These are phyloP conservation scores for Epistrophella euchroma DNA, from an alignment of 2,888 invertebrate species.

Conservation along the genomic window DNA sequence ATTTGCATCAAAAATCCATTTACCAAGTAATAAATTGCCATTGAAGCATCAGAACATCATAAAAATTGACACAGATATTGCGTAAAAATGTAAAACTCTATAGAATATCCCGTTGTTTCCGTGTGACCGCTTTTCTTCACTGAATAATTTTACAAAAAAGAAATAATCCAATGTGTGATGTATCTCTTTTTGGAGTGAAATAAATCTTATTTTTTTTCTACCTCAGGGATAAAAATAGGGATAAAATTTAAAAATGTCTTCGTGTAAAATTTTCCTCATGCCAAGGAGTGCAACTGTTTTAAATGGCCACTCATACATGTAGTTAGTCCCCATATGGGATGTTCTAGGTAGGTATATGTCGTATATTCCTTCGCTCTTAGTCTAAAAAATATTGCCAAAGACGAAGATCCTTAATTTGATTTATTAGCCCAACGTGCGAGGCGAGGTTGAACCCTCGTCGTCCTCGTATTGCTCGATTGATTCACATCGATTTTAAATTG, in stretches of 20 bases:
- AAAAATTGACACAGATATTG: slow-evolving; percentile 68
- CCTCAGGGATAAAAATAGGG: slow-evolving; percentile 36
- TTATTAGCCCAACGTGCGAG: slow-evolving; percentile 68
- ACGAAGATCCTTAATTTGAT: slow-evolving; percentile 70
- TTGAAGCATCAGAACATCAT: slow-evolving; percentile 63
- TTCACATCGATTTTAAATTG: slow-evolving; percentile 70
- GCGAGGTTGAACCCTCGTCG: slow-evolving; percentile 15
- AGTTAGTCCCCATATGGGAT: slow-evolving; percentile 57
- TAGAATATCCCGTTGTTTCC: slow-evolving; percentile 26
- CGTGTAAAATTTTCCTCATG: neutral
- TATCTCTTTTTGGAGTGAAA: slow-evolving; percentile 40
- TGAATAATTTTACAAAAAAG: slow-evolving; percentile 52
- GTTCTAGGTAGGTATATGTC: neutral
- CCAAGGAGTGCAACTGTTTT: slow-evolving; percentile 57
- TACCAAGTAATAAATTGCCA: slow-evolving; percentile 57
- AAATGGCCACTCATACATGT: slow-evolving; percentile 40
- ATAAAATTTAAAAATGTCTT: slow-evolving; percentile 47
- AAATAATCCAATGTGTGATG: slow-evolving; percentile 67
- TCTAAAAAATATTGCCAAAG: slow-evolving; percentile 47
- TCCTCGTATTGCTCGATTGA: slow-evolving; percentile 48
- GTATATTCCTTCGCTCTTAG: slow-evolving; percentile 12
- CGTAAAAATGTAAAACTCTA: slow-evolving; percentile 55
- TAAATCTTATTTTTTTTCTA: slow-evolving; percentile 35
- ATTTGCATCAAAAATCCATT: slow-evolving; percentile 70
- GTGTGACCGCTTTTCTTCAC: slow-evolving; percentile 47